These are phyloP conservation scores for Reticulitermes lucifugus DNA, from an alignment of 2,888 invertebrate genomes.

Conservation along the genomic window DNA sequence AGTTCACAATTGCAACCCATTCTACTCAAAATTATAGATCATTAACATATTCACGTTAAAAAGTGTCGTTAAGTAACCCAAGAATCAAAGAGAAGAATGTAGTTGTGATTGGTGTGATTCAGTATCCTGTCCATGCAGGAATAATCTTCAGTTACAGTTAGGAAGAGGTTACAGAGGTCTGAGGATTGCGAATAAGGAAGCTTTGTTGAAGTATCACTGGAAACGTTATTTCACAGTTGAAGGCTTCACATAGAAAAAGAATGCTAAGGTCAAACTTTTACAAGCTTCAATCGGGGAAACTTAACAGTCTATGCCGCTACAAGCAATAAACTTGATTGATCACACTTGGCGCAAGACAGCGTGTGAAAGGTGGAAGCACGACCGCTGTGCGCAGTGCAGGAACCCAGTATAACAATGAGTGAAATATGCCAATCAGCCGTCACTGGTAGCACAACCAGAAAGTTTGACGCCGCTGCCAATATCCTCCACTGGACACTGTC, in stretches of 20 bases:
- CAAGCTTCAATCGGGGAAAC: slow-evolving; percentile 14
- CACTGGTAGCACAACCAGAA: no score
- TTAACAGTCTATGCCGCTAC: slow-evolving; percentile 5
- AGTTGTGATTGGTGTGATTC: no score
- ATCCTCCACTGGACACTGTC: no score
- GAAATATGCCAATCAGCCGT: no score
- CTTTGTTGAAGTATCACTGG: background rate
- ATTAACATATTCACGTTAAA: no score
- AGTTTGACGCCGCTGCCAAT: no score
- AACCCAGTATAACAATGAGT: background rate
- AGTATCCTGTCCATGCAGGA: no score
- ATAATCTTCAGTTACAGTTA: no score
- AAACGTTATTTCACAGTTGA: slow-evolving; percentile 5
- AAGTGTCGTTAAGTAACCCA: no score
- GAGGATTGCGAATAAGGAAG: background rate
- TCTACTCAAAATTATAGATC: no score
- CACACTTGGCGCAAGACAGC: background rate
- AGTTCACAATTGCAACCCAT: no score
- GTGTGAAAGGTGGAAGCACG: background rate
- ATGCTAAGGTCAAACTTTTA: background rate
- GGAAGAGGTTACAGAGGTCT: background rate
- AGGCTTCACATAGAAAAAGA: background rate
- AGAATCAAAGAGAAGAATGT: no score
- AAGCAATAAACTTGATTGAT: slow-evolving; percentile 18
- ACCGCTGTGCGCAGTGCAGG: background rate